Base-by-base conservation (phyloP, 23 tunicate genomes). In the Pegea sp. region DNA sequence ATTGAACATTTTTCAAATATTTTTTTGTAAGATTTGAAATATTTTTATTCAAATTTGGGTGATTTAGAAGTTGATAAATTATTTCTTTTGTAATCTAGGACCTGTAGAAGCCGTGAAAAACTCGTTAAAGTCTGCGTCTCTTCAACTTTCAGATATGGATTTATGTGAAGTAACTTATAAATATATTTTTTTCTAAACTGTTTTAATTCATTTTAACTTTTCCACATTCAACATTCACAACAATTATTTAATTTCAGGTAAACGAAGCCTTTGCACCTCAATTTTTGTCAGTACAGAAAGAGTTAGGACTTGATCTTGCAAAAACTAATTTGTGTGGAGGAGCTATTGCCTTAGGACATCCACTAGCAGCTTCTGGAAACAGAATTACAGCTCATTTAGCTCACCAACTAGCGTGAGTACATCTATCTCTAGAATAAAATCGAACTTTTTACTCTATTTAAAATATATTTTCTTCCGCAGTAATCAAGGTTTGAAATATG, bases 261-360 rank as follows among this genome's bases (percentile, higher is more conserved):
- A 91, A 91, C 46, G 99, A 91, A 53, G 99, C 99, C 0, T 91
- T 91, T 63, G 99, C 93, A 23, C 93, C 99, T 5, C 99, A 91
- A 64, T 78, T 49, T 53, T 66, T 91, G 30, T 75, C 99, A 3
- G 99, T 91, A 16, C 63, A 78, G 42, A 91, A 91, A 42, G 99
- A 91, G 38, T 65, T 91, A 21, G 99, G 99, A n/a, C 63, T 91
- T 0, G 93, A 91, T 46, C 76, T 72, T 16, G 76, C 43, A 26
- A 73, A 57, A 29, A 91, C 93, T 18, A 91, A 91, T 48, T 42
- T 91, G n/a, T 68, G 91, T 59, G 99, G 99, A 30, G 99, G 99
- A 7, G 99, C 99, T 13, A 91, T 91, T 30, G 99, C 99, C 52
- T 57, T 91, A 4, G 99, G 99, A 18, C 99, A 91, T 78, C 99